phyloP scores from a whole-genome alignment of 1,140 invertebrate species.

The Hermetia illucens region DNA sequence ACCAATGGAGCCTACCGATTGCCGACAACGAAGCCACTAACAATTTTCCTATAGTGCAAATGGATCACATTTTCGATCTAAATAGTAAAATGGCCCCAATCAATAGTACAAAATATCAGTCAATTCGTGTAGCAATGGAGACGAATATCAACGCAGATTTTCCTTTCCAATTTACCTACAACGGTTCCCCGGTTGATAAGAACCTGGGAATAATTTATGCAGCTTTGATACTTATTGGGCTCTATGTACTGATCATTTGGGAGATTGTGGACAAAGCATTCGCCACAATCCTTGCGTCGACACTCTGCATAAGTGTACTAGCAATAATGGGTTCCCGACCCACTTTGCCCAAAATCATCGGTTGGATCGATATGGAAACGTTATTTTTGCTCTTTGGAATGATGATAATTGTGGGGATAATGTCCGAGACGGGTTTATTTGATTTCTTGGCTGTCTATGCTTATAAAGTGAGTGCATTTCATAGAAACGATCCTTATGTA shows the following conservation, averaged over 20 bases:
- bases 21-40: too few relatives aligned
- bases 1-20: too few relatives aligned
- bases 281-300: conserved; percentile 60
- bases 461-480: conserved; percentile 51
- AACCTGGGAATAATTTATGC: conserved; percentile 43
- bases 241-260: conserved; percentile 57
- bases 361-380: conserved; percentile 75
- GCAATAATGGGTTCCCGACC: conserved; percentile 54
- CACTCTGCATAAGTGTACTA: conserved; percentile 52
- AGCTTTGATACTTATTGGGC: conserved; percentile 40
- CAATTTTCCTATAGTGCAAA: too few relatives aligned
- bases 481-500: conserved; percentile 51
- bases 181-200: conserved; percentile 34
- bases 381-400: conserved; percentile 68
- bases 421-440: conserved; percentile 73
- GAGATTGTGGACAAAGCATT: conserved; percentile 63
- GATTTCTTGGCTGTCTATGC: conserved; percentile 64
- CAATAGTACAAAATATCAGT: too few relatives aligned
- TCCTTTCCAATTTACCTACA: too few relatives aligned
- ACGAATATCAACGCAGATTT: too few relatives aligned
- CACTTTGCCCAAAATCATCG: conserved; percentile 50
- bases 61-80: too few relatives aligned
- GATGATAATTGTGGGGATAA: conserved; percentile 74
- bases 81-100: too few relatives aligned
- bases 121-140: too few relatives aligned